Evolutionary conservation across 2,888 invertebrate genomes (phyloP).

Genomic region (Synanthedon tipuliformis): DNA sequence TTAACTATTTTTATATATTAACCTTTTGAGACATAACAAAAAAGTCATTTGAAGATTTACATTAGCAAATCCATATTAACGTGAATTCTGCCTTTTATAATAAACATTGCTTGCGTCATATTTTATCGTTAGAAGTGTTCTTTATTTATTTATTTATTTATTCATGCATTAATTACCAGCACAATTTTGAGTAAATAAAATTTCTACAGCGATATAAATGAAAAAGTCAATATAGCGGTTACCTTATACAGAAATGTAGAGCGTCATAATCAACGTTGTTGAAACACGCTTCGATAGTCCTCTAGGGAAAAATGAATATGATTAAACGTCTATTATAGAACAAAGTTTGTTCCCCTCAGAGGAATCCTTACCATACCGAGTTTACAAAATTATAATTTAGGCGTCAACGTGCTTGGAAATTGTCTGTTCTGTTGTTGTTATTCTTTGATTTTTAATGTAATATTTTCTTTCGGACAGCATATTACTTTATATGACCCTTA

Average conservation of each 20-base stretch:
- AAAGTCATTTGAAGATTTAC: too few species aligned
- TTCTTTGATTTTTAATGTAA: not conserved
- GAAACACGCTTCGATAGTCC: not conserved
- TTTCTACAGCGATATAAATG: not conserved
- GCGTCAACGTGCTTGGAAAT: not conserved
- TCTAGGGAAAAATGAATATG: slow-evolving; percentile 4
- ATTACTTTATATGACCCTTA: too few species aligned
- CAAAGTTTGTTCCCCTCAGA: not conserved
- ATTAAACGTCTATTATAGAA: slow-evolving; percentile 4
- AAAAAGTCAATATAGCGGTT: too few species aligned
- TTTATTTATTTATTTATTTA: too few species aligned
- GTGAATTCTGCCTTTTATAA: too few species aligned
- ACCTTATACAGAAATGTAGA: not conserved
- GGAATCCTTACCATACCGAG: not conserved
- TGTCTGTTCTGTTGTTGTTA: not conserved
- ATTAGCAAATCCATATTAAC: too few species aligned
- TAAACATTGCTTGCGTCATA: too few species aligned
- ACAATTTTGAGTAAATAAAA: not conserved
- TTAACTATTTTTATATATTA: too few species aligned
- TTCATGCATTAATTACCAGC: too few species aligned
- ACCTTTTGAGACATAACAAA: too few species aligned
- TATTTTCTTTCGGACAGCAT: not conserved
- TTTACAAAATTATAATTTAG: not conserved
- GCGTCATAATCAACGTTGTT: not conserved
- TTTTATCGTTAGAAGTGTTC: too few species aligned